Conservation (phyloP, 2,888 invertebrate species). For the Epistrophella euchroma region DNA sequence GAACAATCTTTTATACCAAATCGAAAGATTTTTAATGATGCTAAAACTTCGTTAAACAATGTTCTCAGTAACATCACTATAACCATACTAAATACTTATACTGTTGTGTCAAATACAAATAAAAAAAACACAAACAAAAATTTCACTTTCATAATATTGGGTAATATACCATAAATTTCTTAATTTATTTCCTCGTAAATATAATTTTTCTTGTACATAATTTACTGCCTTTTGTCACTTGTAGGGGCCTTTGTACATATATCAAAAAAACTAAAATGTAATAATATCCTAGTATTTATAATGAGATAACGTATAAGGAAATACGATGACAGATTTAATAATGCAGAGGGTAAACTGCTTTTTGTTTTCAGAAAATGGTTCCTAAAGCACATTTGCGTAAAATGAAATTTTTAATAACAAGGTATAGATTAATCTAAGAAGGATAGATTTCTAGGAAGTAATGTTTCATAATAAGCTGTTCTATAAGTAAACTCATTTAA, state of each 20-base stretch:
- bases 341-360: not conserved
- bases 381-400: not conserved
- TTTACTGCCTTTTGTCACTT: constrained; percentile 1
- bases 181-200: not conserved
- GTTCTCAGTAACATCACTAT: not conserved
- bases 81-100: not conserved
- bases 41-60: not conserved
- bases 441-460: too few species aligned
- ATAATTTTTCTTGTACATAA: not conserved
- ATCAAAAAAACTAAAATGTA: not conserved
- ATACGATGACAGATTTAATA: constrained; percentile 1
- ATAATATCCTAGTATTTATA: not conserved
- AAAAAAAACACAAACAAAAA: not conserved
- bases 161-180: not conserved
- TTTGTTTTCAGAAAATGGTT: not conserved
- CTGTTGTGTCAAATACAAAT: not conserved
- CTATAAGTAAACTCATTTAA: too few species aligned
- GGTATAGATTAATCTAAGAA: not conserved
- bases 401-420: not conserved
- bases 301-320: not conserved
- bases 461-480: too few species aligned
- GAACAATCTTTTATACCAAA: too few species aligned
- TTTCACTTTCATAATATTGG: not conserved
- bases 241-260: not conserved
- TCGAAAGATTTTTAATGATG: too few species aligned